Evolutionary conservation across 1,140 invertebrate species (phyloP), one percentile per base, ranked within the genome.

Genomic region (Dreissena rostriformis): DNA sequence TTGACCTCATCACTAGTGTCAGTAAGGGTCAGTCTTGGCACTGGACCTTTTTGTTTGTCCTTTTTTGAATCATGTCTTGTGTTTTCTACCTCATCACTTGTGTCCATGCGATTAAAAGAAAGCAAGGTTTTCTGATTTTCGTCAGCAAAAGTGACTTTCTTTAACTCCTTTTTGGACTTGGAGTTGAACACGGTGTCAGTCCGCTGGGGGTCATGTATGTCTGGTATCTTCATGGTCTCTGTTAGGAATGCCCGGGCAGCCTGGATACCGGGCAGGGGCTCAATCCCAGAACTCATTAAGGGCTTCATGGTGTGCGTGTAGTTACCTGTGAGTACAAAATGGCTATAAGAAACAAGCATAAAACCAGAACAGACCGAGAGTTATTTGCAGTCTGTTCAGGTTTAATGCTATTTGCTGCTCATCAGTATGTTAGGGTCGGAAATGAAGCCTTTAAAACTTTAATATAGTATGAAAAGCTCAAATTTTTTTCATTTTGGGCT

Each of bases 81-180:
- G 12, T 53, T 24, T 70, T 72, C n/a, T 10, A 49, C 15, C 51
- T 52, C 29, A n/a, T n/a, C n/a, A 15, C 49, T 63, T 52, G 70
- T 11, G 19, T 74, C 80, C 17, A 74, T 74, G 68, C 72, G 52
- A 51, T 26, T 81, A 5, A 81, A 49, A 63, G 70, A 51, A 24
- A 61, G 53, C 28, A 84, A 52, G 6, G 51, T 19, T 2, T 55
- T 53, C 14, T 77, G 65, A 28, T 75, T 77, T 67, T 84, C 82
- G 71, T 84, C 82, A 8, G 82, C 82, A 84, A 84, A 84, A 28
- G 82, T 84, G 14, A 84, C 82, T 67, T 84, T 84, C 29, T 77
- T 84, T 57, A 10, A n/a, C 19, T 14, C 14, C n/a, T 74, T 68
- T 24, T 77, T 84, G 19, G 73, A 57, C 39, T 70, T 67, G 14